Evolutionary conservation across 2,797 vertebrate genomes (phyloP).

Genomic region (Sebastes vulpes): DNA sequence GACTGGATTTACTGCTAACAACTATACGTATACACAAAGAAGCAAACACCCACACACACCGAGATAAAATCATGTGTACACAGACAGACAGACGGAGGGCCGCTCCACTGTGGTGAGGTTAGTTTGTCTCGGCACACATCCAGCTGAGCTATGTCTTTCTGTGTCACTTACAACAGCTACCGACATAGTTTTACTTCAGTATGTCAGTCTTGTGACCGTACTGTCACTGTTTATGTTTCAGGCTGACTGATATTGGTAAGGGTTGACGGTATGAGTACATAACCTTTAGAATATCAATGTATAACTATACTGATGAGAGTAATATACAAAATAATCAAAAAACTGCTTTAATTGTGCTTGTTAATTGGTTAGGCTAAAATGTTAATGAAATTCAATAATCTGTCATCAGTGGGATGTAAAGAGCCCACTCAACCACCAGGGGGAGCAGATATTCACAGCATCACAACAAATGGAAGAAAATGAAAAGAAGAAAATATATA

Average conservation of each 20-base stretch:
- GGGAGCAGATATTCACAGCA: slow-evolving; percentile 29
- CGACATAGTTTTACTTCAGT: neutral
- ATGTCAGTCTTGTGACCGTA: neutral
- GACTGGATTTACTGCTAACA: slow-evolving; percentile 69
- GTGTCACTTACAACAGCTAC: neutral
- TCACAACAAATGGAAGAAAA: neutral
- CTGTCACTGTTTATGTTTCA: neutral
- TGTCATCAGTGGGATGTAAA: neutral
- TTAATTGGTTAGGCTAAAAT: neutral
- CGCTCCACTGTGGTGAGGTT: neutral
- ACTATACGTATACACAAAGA: slow-evolving; percentile 26
- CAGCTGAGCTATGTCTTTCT: slow-evolving; percentile 3
- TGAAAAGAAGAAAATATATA: neutral
- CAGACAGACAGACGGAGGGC: neutral
- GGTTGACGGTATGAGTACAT: neutral
- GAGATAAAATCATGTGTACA: slow-evolving; percentile 8
- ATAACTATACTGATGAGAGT: neutral
- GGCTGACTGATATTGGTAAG: neutral
- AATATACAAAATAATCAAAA: neutral
- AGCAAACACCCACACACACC: slow-evolving; percentile 38
- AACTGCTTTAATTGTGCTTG: neutral
- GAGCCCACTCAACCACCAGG: slow-evolving; percentile 21
- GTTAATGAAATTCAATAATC: neutral
- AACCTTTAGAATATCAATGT: neutral
- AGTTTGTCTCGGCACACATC: neutral